Conservation (phyloP, 2,888 invertebrate species). For the Saturnia pavonia region DNA sequence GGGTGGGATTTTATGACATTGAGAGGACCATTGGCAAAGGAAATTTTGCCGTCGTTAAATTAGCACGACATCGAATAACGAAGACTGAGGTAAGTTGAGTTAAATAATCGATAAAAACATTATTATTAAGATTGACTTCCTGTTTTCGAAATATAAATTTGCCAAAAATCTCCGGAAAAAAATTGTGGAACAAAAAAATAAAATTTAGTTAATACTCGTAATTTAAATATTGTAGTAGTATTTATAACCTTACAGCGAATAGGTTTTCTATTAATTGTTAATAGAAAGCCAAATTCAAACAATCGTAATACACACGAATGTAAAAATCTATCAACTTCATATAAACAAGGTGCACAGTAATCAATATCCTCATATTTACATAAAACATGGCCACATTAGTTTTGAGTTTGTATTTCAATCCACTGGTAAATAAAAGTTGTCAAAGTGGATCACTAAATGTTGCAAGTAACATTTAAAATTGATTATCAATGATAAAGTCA, state of each 20-base stretch:
- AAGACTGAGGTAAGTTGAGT: conserved; percentile 94
- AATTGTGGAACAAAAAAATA: too few species aligned
- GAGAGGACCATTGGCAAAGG: conserved; percentile 99
- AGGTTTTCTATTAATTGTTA: not conserved
- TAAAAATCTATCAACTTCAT: not conserved
- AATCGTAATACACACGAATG: not conserved
- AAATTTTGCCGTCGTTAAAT: conserved; percentile 99
- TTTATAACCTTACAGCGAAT: not conserved
- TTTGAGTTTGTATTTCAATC: not conserved
- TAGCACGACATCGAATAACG: conserved; percentile 98
- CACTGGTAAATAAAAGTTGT: not conserved
- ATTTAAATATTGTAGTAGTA: not conserved
- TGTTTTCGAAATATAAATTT: too few species aligned
- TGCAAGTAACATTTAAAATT: not conserved
- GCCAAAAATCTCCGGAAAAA: too few species aligned
- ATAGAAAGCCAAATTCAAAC: not conserved
- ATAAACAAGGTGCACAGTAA: not conserved
- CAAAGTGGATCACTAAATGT: not conserved
- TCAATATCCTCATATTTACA: not conserved
- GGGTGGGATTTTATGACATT: conserved; percentile 98
- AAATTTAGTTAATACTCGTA: too few species aligned
- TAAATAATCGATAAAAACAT: not conserved
- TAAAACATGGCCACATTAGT: not conserved
- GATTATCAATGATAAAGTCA: not conserved
- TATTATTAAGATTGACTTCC: not conserved